Evolutionary conservation across 2,113 vertebrate genomes (phyloP), one percentile per base, ranked within the genome.

Genomic region (Ranitomeya variabilis): DNA sequence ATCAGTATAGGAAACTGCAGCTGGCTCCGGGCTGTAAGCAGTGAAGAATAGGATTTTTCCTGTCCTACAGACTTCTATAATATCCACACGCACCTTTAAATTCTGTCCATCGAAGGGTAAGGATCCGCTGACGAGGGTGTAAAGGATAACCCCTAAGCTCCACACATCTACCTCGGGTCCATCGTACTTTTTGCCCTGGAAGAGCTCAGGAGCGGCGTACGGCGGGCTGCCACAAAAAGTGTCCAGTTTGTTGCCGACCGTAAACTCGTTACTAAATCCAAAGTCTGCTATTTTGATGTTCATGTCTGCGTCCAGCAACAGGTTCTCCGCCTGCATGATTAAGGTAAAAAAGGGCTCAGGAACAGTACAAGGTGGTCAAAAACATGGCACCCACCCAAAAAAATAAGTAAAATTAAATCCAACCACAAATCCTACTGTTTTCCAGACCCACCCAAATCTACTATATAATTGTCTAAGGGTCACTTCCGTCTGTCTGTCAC

Each of bases 281-380:
- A 99, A 99, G 91, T 99, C 98, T 52, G 98, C 98, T 90, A 99
- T 99, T 95, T 99, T 99, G 91, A 99, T 99, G 94, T 99, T 99
- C 98, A 99, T 99, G 95, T 99, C 98, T 45, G 97, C 97, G 91
- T 99, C 98, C 86, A 99, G 95, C 83, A 99, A 95, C 57, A 99
- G 94, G 95, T 99, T 99, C 95, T 99, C 98, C 88, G 98, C 98
- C 98, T 99, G 92, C 77, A 91, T 31, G 52, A 21, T 91, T 86
- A 84, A 86, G 78, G 92, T 83, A 81, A 92, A 93, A 37, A 6
- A 62, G 45, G 1, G 23, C 54, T 59, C 5, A 59, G 19, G 10
- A 15, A 23, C 7, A 16, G 52, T 57, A 55, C 21, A 80, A 3
- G 15, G 1, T 0, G 7, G 14, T 13, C n/a, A 59, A 8, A 10